phyloP scores from a whole-genome alignment of 2,888 invertebrate species.

The Opisthograptis luteolata region DNA sequence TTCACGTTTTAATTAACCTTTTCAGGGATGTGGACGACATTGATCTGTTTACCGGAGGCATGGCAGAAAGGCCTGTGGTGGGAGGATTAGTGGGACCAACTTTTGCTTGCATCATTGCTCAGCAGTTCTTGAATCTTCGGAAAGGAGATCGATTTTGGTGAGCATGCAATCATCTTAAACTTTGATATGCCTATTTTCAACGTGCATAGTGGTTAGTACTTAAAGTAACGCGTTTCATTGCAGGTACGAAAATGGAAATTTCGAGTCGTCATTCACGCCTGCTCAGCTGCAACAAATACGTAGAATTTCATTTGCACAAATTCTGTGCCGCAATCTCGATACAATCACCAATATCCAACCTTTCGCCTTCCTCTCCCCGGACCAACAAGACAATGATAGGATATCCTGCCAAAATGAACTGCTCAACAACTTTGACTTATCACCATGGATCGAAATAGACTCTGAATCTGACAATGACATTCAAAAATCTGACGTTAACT shows the following conservation, averaged over 20 bases:
- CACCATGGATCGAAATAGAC: slow-evolving; percentile 85
- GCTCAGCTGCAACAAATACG: slow-evolving; percentile 90
- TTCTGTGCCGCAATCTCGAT: slow-evolving; percentile 88
- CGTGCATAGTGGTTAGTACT: not conserved
- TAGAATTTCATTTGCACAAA: slow-evolving; percentile 88
- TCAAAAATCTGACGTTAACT: slow-evolving; percentile 58
- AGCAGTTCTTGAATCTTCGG: slow-evolving; percentile 91
- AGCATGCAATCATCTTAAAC: slow-evolving; percentile 23
- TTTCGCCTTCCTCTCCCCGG: slow-evolving; percentile 87
- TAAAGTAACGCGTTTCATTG: slow-evolving; percentile 27
- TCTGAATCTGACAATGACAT: slow-evolving; percentile 68
- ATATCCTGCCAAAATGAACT: slow-evolving; percentile 82
- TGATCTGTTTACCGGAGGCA: slow-evolving; percentile 92
- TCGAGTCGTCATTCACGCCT: slow-evolving; percentile 90
- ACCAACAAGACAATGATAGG: slow-evolving; percentile 84
- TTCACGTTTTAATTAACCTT: slow-evolving; percentile 18
- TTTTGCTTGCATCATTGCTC: slow-evolving; percentile 94
- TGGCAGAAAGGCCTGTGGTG: slow-evolving; percentile 91
- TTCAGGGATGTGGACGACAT: slow-evolving; percentile 90
- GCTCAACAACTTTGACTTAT: slow-evolving; percentile 84
- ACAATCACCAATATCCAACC: slow-evolving; percentile 88
- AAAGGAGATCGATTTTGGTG: slow-evolving; percentile 92
- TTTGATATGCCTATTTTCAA: not conserved
- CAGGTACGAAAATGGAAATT: slow-evolving; percentile 90
- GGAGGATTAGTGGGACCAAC: slow-evolving; percentile 94